Conservation (phyloP, 2,888 invertebrate species). For the Ornithoptera priamus region DNA sequence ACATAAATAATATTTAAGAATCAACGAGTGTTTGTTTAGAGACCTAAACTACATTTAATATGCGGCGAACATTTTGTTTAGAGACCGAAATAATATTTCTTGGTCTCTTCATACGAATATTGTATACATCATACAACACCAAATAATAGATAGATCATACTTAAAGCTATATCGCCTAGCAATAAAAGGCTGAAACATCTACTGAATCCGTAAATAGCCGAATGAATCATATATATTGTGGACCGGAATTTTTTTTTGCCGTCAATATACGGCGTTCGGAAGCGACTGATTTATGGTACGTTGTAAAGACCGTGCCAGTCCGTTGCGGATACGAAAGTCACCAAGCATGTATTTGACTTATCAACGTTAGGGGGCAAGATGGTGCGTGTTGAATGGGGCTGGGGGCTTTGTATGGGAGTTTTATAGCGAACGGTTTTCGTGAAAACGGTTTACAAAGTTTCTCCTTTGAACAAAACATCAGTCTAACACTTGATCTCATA, state of each 20-base stretch:
- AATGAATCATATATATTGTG: slow-evolving; percentile 24
- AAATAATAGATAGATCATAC: slow-evolving; percentile 5
- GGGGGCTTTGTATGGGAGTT: slow-evolving; percentile 10
- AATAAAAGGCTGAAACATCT: slow-evolving; percentile 23
- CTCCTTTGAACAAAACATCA: background rate
- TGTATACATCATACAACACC: background rate
- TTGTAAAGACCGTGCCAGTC: slow-evolving; percentile 29
- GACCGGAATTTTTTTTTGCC: slow-evolving; percentile 3
- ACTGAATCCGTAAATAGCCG: slow-evolving; percentile 19
- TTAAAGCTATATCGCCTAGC: slow-evolving; percentile 12
- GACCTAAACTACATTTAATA: too few species aligned
- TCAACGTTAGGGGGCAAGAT: slow-evolving; percentile 2
- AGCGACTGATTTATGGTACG: slow-evolving; percentile 26
- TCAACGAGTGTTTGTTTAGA: too few species aligned
- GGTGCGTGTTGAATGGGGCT: slow-evolving; percentile 7
- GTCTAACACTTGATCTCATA: too few species aligned
- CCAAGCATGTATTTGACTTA: slow-evolving; percentile 14
- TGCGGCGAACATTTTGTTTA: too few species aligned
- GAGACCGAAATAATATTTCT: too few species aligned
- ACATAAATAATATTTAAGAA: too few species aligned
- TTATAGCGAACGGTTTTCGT: background rate
- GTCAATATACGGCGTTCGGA: slow-evolving; percentile 25
- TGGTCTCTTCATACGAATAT: too few species aligned
- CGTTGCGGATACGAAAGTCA: slow-evolving; percentile 22
- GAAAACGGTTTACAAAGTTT: background rate